phyloP scores from a whole-genome alignment of 2,888 invertebrate genomes.

The Linnaemya tessellans region DNA sequence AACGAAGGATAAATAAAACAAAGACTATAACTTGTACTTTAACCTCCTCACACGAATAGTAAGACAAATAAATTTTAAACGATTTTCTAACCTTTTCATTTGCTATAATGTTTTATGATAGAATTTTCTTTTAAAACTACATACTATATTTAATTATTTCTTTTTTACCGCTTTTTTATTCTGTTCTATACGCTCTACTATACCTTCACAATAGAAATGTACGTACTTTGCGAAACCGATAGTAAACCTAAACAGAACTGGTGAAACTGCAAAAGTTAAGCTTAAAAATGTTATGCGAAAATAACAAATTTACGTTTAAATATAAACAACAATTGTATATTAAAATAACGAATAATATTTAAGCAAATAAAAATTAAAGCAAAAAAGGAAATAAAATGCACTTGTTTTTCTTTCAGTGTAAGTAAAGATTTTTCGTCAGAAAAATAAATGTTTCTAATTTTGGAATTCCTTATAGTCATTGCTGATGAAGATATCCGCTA shows the following conservation, averaged over 20 bases:
- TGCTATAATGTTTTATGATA: slow-evolving; percentile 54
- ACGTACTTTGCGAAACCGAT: slow-evolving; percentile 34
- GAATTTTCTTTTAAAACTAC: neutral
- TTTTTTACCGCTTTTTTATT: slow-evolving; percentile 37
- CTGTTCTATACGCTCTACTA: slow-evolving; percentile 15
- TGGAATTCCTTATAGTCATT: no score
- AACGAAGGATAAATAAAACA: slow-evolving; percentile 18
- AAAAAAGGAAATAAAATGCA: neutral
- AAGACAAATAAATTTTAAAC: slow-evolving; percentile 27
- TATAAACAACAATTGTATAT: slow-evolving; percentile 8
- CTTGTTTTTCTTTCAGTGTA: neutral
- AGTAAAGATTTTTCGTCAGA: neutral
- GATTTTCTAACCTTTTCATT: slow-evolving; percentile 14
- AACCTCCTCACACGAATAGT: slow-evolving; percentile 30
- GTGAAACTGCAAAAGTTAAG: slow-evolving; percentile 8
- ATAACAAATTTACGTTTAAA: slow-evolving; percentile 11
- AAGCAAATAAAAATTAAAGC: slow-evolving; percentile 25
- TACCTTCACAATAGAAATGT: neutral
- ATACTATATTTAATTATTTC: slow-evolving; percentile 34
- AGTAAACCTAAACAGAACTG: neutral
- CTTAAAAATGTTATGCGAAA: slow-evolving; percentile 26
- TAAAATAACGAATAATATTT: slow-evolving; percentile 23
- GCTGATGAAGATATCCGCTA: no score
- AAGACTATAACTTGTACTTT: slow-evolving; percentile 57
- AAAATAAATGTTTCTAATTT: no score